These are phyloP conservation scores for Sminthopsis crassicaudata DNA, from an alignment of 2,113 vertebrate genomes.

Conservation along the genomic window DNA sequence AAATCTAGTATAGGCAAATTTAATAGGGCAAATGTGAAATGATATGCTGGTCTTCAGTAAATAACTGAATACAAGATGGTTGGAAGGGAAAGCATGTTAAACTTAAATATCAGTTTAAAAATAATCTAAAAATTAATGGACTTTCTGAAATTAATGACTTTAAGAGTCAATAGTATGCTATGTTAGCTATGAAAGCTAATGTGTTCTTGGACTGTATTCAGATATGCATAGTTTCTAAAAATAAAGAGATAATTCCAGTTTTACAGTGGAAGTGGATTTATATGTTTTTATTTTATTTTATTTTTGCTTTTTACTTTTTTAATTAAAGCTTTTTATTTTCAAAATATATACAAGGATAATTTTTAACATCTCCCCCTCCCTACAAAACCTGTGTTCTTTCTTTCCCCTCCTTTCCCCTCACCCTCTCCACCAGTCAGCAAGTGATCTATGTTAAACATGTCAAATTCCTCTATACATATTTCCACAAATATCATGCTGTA, in stretches of 20 bases:
- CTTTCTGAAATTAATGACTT: neutral
- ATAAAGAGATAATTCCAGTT: neutral
- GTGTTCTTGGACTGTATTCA: neutral
- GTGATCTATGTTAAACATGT: too few species aligned
- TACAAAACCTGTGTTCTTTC: too few species aligned
- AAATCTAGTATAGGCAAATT: neutral
- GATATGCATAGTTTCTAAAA: neutral
- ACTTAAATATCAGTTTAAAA: neutral
- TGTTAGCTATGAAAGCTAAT: neutral
- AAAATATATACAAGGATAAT: too few species aligned
- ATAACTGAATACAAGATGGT: neutral
- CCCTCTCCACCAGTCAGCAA: too few species aligned
- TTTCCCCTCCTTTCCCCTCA: too few species aligned
- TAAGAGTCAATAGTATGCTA: neutral
- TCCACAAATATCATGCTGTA: too few species aligned
- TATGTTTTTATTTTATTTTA: too few species aligned
- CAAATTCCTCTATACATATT: too few species aligned
- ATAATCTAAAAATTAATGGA: neutral
- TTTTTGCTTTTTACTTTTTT: too few species aligned
- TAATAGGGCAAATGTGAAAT: neutral
- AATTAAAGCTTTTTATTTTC: too few species aligned
- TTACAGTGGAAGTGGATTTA: neutral
- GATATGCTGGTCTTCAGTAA: neutral
- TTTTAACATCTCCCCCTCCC: too few species aligned
- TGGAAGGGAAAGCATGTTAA: neutral